Evolutionary conservation across 2,113 vertebrate species (phyloP).

Genomic region (Miniopterus natalensis): DNA sequence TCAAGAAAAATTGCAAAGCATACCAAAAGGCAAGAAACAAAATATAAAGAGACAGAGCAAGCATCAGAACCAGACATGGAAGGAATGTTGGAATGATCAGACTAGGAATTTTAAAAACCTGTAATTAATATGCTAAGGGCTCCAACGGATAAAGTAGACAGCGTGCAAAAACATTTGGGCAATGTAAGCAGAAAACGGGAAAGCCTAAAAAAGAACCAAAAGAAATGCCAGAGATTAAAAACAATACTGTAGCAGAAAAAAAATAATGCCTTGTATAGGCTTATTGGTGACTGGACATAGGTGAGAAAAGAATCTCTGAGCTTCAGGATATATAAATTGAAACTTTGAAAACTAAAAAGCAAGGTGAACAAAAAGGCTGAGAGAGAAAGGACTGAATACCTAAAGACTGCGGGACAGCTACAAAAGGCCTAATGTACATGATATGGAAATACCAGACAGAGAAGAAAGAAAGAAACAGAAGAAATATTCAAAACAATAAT

Average conservation of each 20-base stretch:
- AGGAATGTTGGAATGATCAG: neutral
- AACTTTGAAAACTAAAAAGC: neutral
- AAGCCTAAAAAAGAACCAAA: neutral
- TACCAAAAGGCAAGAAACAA: neutral
- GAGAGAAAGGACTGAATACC: neutral
- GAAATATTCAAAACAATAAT: neutral
- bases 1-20: neutral
- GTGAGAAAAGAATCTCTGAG: neutral
- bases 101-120: neutral
- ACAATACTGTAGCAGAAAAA: neutral
- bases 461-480: neutral
- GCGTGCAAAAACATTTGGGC: neutral
- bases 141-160: neutral
- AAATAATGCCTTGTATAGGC: neutral
- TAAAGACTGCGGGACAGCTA: neutral
- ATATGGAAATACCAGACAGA: neutral
- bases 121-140: neutral
- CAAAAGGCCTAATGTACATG: neutral
- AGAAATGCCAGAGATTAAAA: neutral
- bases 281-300: neutral
- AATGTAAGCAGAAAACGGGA: neutral
- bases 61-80: neutral
- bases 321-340: neutral
- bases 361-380: neutral
- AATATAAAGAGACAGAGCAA: neutral